These are phyloP conservation scores for Temnothorax rugatulus DNA, from an alignment of 2,888 invertebrate species.

Conservation along the genomic window DNA sequence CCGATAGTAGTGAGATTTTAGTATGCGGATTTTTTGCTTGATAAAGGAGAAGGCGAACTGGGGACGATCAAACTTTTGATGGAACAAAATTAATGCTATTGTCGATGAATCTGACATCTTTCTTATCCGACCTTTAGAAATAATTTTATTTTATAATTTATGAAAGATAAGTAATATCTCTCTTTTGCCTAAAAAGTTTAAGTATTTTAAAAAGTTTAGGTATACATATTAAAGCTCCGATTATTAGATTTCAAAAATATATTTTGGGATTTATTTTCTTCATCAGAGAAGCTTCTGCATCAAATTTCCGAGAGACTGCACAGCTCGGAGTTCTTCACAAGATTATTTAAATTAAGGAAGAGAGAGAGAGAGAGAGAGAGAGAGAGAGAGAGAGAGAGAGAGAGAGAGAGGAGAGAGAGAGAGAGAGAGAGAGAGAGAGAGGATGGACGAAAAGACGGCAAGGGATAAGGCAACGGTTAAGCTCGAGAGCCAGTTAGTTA, in stretches of 20 bases:
- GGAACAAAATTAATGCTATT: background rate
- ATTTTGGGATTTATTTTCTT: background rate
- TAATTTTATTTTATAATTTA: constrained; percentile 7
- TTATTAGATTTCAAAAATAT: background rate
- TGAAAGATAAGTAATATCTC: background rate
- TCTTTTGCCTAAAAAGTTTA: background rate
- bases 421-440: background rate
- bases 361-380: background rate
- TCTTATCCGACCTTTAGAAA: background rate
- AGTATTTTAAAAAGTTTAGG: background rate
- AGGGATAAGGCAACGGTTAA: constrained; percentile 14
- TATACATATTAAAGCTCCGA: no score
- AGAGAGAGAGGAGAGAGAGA: background rate
- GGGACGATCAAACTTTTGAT: background rate
- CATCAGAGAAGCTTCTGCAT: background rate
- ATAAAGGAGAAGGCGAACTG: background rate
- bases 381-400: constrained; percentile 1
- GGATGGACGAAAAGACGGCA: constrained; percentile 1
- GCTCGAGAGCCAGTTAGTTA: constrained; percentile 69
- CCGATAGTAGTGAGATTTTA: constrained; percentile 21
- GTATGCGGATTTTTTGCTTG: background rate
- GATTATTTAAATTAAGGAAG: background rate
- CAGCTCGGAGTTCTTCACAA: background rate
- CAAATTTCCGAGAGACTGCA: background rate
- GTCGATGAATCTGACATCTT: background rate